Percentiles rank a stretch among this genome's conserved stretches.
Conservation (phyloP, 2,113 vertebrate genomes). For the Meriones unguiculatus region DNA sequence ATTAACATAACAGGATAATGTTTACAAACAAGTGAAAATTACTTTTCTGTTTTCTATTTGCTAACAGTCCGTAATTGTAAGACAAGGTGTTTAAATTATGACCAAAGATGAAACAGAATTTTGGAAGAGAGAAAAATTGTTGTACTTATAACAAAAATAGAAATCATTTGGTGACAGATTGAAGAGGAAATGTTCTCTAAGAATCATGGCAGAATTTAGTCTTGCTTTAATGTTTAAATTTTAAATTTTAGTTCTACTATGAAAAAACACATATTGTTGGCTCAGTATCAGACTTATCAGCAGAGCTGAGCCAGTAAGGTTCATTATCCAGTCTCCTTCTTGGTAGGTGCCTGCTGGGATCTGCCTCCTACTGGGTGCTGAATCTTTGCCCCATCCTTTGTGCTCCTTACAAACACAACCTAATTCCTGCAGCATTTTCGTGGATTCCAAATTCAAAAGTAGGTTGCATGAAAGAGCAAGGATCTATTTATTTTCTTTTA, state of each 20-base stretch:
- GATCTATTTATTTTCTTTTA: conserved; percentile 52
- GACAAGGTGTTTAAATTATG: background rate
- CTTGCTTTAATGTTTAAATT: conserved; percentile 29
- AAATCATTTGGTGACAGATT: background rate
- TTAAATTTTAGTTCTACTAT: background rate
- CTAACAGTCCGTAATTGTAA: background rate
- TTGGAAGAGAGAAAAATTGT: background rate
- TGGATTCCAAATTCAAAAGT: conserved; percentile 16
- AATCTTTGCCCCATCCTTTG: background rate
- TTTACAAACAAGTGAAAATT: conserved; percentile 13
- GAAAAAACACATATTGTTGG: background rate
- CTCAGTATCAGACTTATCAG: background rate
- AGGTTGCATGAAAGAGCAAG: conserved; percentile 1
- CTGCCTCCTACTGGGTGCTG: background rate
- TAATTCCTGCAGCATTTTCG: background rate
- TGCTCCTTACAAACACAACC: background rate
- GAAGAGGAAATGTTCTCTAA: conserved; percentile 12
- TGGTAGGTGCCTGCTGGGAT: background rate
- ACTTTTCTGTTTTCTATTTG: background rate
- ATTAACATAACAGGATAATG: background rate
- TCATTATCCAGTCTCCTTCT: background rate
- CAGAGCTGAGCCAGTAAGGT: background rate
- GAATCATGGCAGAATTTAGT: conserved; percentile 21
- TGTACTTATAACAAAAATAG: background rate
- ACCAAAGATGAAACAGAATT: background rate